Evolutionary conservation across 2,113 vertebrate species (phyloP), one percentile per base, ranked within the genome.

Genomic region (Rhagologus leucostigma): DNA sequence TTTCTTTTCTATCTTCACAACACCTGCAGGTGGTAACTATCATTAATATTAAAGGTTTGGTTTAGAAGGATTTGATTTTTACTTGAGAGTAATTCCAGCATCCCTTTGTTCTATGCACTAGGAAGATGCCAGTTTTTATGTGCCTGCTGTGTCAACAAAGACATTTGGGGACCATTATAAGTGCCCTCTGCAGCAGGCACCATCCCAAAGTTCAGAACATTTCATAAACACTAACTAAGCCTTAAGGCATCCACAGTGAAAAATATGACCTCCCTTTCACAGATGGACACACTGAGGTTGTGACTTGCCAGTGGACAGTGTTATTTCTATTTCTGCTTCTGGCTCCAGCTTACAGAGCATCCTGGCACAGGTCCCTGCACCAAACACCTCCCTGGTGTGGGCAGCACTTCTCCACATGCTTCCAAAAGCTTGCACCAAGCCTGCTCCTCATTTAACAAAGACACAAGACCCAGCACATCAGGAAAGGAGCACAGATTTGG

Each of bases 301-400:
- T 5, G 19, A 71, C 29, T 74, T 74, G 86, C 42, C 44, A 50
- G 33, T 12, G 13, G 56, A 41, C 56, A 89, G 70, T 11, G 30
- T 35, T 84, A 37, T 24, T 69, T 49, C 55, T 74, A 77, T 73
- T 86, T 77, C 60, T 91, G 84, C 50, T 94, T 53, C 67, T 89
- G 41, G 50, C 26, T 62, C 52, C 42, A 80, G 82, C 52, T 88
- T 60, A 35, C 60, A 76, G 70, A 67, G 35, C 11, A 35, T 49
- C 57, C 63, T 73, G 50, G 62, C 79, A 71, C 33, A 59, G 27
- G 14, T 37, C 39, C 64, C 56, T 41, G 47, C 41, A 75, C 65
- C 62, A 22, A 82, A n/a, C 44, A 33, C 65, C 12, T 52, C 39
- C 35, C 39, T 42, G 49, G 27, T 52, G 24, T 1, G 0, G 30